A percentile compares a stretch with the other conserved stretches of the same genome.
Conservation (phyloP, 2,888 invertebrate species). For the Keiferia lycopersicella region DNA sequence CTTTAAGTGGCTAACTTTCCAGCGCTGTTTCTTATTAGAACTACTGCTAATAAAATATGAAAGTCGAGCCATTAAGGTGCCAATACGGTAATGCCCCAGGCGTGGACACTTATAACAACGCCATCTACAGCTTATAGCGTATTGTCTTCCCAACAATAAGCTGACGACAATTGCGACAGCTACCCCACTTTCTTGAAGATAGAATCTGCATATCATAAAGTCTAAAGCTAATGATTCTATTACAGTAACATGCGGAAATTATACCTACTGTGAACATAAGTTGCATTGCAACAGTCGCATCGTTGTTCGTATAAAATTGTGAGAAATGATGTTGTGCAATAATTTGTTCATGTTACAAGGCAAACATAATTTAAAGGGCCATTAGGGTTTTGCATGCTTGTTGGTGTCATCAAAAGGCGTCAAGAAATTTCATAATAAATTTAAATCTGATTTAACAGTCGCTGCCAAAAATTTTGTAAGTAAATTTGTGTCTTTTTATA, state of each 20-base stretch:
- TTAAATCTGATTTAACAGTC: neutral
- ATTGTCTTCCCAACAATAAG: conserved; percentile 50
- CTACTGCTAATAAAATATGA: conserved; percentile 33
- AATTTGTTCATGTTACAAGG: conserved; percentile 12
- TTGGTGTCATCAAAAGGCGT: neutral
- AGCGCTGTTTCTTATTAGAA: neutral
- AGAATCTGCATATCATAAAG: conserved; percentile 25
- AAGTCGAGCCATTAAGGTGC: conserved; percentile 31
- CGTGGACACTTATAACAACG: conserved; percentile 22
- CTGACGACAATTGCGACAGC: conserved; percentile 30
- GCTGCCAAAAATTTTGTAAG: too few relatives aligned
- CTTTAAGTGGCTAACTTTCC: neutral
- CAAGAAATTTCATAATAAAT: conserved; percentile 2
- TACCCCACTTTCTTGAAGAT: conserved; percentile 40
- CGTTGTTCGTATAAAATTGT: conserved; percentile 8
- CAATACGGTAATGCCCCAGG: conserved; percentile 34
- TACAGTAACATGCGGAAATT: conserved; percentile 23
- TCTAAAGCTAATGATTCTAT: conserved; percentile 15
- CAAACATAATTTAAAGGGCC: conserved; percentile 11
- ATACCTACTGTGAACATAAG: conserved; percentile 11
- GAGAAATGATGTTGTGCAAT: conserved; percentile 11
- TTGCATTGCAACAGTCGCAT: conserved; percentile 3
- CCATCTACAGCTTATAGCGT: conserved; percentile 47
- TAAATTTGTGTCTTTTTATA: too few relatives aligned
- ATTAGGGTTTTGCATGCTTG: conserved; percentile 3